Base-by-base conservation (phyloP, 2,113 vertebrate species). In the Lepisosteus oculatus region DNA sequence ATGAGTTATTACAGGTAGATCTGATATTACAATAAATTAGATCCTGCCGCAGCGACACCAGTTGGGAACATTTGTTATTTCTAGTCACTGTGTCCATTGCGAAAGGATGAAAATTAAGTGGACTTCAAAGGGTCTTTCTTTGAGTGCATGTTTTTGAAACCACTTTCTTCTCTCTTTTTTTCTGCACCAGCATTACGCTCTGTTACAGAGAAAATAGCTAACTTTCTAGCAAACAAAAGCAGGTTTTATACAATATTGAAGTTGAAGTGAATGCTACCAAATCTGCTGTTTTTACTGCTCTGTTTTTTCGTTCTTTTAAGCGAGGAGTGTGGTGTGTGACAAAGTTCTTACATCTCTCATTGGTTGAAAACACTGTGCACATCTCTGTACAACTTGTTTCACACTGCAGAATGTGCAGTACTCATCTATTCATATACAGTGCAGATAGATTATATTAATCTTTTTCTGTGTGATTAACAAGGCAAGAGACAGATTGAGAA, bases 11-110 rank as follows among this genome's bases (percentile, higher is more conserved):
- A 88, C 92, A 85, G 82, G 83, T 84, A 86, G 85, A 88, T 91
- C 87, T 89, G 89, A 91, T 91, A 91, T 92, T 92, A 90, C 91
- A 87, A 88, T 89, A 91, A 93, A 93, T 92, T 90, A 92, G 90
- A 83, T 86, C 87, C 88, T 80, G 83, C 85, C 88, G 86, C 86
- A 84, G 80, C 83, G 85, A 80, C 81, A 55, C 75, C 87, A 85
- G 87, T 85, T 17, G 71, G 82, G 87, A 84, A 89, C 89, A 89
- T 91, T 91, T 88, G 85, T 92, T 91, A 90, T 86, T 87, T 87
- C 85, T 51, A 51, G 69, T 70, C 61, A 41, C 51, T 45, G 13
- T 4, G 51, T 74, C 57, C 72, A 59, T 59, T 17, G 44, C 17
- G 44, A 17, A 70, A 61, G 57, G 59, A 59, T n/a, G 69, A 29